Evolutionary conservation across 2,113 vertebrate species (phyloP).

Genomic region (Australoheros scitulus): DNA sequence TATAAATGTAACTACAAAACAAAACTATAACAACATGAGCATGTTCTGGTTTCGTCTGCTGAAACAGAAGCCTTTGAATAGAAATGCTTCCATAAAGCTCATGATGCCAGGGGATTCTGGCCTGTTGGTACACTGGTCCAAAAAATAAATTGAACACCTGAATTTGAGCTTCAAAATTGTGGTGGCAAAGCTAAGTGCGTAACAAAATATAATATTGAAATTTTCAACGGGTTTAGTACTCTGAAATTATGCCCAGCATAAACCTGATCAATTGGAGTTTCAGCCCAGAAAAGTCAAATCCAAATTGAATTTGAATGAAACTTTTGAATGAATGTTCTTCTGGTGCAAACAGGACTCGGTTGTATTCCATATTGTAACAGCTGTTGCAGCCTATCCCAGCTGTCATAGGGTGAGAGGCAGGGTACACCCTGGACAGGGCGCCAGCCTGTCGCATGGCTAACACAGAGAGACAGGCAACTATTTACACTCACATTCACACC

Average conservation of each 20-base stretch:
- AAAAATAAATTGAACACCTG: neutral
- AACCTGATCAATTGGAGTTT: conserved; percentile 25
- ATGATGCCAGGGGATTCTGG: neutral
- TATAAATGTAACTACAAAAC: neutral
- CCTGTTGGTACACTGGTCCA: neutral
- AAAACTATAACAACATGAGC: neutral
- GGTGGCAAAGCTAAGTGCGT: neutral
- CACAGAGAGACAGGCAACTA: no score
- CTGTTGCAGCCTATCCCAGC: neutral
- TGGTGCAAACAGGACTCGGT: neutral
- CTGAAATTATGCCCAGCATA: neutral
- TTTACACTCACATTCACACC: no score
- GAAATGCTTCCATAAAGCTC: neutral
- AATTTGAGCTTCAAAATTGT: conserved; percentile 21
- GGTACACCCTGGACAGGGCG: no score
- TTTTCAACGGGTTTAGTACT: neutral
- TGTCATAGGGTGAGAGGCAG: no score
- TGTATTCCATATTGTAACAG: conserved; percentile 12
- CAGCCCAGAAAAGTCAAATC: conserved; percentile 34
- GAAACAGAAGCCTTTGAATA: neutral
- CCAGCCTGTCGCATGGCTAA: no score
- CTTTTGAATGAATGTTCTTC: neutral
- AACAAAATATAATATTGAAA: conserved; percentile 14
- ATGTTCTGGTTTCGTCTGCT: neutral
- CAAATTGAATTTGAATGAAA: conserved; percentile 46